phyloP scores from a whole-genome alignment of 1,140 invertebrate genomes.

The Zaprionus ornatus region DNA sequence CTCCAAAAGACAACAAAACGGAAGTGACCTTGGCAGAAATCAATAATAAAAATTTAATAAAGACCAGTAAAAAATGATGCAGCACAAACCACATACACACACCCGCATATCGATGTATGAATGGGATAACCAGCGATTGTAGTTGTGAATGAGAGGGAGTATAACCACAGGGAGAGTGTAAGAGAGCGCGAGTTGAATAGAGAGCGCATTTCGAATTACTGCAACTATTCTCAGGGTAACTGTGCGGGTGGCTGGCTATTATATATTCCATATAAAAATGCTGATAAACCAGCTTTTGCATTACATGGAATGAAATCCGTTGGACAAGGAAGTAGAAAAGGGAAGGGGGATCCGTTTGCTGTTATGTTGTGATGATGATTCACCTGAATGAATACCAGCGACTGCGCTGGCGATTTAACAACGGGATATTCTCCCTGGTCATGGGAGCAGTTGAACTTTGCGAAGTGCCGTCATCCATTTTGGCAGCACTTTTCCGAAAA shows the following conservation, averaged over 20 bases:
- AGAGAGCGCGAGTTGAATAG: not conserved
- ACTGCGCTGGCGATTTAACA: slow-evolving; percentile 84
- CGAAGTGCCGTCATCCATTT: slow-evolving; percentile 75
- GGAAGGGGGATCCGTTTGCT: not conserved
- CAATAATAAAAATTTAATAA: slow-evolving; percentile 61
- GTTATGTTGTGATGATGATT: slow-evolving; percentile 59
- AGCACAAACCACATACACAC: slow-evolving; percentile 18
- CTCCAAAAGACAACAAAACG: not conserved
- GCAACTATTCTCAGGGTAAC: slow-evolving; percentile 8
- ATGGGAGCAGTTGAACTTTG: slow-evolving; percentile 77
- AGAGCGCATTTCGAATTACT: slow-evolving; percentile 3
- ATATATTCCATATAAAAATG: slow-evolving; percentile 13
- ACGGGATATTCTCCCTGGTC: slow-evolving; percentile 84
- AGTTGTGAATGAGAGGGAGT: slow-evolving; percentile 9
- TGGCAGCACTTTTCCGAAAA: slow-evolving; percentile 9
- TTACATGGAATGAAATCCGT: not conserved
- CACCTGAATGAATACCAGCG: slow-evolving; percentile 84
- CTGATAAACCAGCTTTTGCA: slow-evolving; percentile 41
- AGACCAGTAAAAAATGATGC: slow-evolving; percentile 43
- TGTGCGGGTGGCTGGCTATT: not conserved
- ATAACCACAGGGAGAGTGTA: not conserved
- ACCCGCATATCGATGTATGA: slow-evolving; percentile 4
- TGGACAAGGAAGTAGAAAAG: not conserved
- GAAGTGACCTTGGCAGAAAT: slow-evolving; percentile 62
- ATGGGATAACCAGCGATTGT: slow-evolving; percentile 4